Conservation (phyloP, 2,888 invertebrate species). For the Ethmia dodecea region DNA sequence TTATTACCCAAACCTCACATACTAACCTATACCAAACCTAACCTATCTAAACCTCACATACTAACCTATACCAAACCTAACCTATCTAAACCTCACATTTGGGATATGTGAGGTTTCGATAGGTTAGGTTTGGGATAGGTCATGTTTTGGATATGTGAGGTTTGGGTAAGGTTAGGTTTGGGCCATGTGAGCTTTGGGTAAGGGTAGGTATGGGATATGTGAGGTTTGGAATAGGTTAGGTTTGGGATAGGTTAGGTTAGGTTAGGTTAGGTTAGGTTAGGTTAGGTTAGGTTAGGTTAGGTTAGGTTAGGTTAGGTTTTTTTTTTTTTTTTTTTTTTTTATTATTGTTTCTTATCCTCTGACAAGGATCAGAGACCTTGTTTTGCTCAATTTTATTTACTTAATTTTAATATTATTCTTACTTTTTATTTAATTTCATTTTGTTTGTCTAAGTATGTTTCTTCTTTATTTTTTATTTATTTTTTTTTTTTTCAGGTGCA, state of each 20-base stretch:
- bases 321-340: no score
- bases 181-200: not conserved
- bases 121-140: conserved; percentile 1
- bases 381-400: no score
- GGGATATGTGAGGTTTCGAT: conserved; percentile 4
- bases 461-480: no score
- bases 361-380: no score
- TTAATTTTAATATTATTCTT: no score
- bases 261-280: conserved; percentile 17
- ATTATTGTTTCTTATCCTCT: no score
- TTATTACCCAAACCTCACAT: no score
- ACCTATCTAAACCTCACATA: not conserved
- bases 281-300: conserved; percentile 36
- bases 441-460: no score
- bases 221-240: conserved; percentile 31
- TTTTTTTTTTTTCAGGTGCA: no score
- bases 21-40: not conserved
- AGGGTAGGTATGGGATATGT: conserved; percentile 28
- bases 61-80: not conserved
- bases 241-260: conserved; percentile 24
- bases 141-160: not conserved
- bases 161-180: conserved; percentile 2
- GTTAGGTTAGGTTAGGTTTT: conserved; percentile 32
- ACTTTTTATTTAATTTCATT: no score
- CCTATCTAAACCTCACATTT: not conserved